phyloP scores from a whole-genome alignment of 2,888 invertebrate species.

The Orthosia cruda region DNA sequence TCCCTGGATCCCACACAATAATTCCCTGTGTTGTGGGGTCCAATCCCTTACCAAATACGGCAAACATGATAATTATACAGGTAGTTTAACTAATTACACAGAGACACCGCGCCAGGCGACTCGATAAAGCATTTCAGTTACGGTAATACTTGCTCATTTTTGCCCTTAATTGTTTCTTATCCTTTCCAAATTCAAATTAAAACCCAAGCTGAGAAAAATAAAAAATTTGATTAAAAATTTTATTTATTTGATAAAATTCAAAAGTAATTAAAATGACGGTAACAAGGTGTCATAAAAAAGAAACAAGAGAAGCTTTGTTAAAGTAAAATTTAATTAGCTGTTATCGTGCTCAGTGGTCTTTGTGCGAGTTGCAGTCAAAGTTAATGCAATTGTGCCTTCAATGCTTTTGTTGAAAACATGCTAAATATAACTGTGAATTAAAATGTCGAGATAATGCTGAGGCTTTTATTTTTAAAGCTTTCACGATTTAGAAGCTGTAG shows the following conservation, averaged over 20 bases:
- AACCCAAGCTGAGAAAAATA: not conserved
- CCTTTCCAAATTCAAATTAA: slow-evolving; percentile 1
- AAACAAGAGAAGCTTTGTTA: slow-evolving; percentile 11
- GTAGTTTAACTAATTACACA: no score
- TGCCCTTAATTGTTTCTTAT: not conserved
- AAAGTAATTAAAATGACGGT: slow-evolving; percentile 14
- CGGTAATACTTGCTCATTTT: not conserved
- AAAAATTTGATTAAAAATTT: no score
- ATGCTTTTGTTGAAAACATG: slow-evolving; percentile 17
- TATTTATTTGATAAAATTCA: no score
- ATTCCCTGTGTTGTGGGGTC: no score
- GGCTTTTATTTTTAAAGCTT: not conserved
- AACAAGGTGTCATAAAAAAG: slow-evolving; percentile 28
- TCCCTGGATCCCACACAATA: no score
- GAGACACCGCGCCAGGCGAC: no score
- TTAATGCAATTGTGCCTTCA: slow-evolving; percentile 12
- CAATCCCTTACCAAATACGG: no score
- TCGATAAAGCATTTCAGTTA: no score
- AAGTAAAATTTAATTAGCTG: slow-evolving; percentile 47
- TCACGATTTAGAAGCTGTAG: not conserved
- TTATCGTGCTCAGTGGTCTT: slow-evolving; percentile 7
- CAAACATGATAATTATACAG: no score
- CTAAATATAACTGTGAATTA: slow-evolving; percentile 12
- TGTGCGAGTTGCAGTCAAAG: slow-evolving; percentile 40
- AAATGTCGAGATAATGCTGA: not conserved